Evolutionary conservation across 2,797 vertebrate species (phyloP), one percentile per base, ranked within the genome.

Genomic region (Chelidonichthys spinosus): DNA sequence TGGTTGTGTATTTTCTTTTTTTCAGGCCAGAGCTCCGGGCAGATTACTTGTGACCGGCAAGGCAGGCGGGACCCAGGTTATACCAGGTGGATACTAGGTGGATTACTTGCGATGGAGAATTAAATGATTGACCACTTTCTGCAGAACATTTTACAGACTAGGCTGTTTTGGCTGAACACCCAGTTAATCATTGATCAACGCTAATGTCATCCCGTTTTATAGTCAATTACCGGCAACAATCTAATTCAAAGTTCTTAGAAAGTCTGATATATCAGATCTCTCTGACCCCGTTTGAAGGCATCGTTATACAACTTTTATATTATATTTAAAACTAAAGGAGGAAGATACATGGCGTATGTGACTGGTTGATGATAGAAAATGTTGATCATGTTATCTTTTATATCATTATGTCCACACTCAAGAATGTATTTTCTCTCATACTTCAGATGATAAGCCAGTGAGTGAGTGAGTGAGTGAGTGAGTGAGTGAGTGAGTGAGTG

Each of bases 11-110:
- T 69, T 68, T 73, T 35, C 43, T 56, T 74, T 52, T 56, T 64
- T 79, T 58, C 50, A 85, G 81, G 74, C 68, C 79, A 69, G 37
- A 63, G 74, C 88, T 86, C 59, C 33, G 66, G 73, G 88, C 81
- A 83, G 89, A 90, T 90, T 89, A 89, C 89, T 88, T 87, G 78
- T 77, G 52, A 85, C 74, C 68, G 80, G 79, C 63, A 61, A 83
- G 44, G 65, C 77, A 72, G 63, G 63, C 78, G 37, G 75, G 49
- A 81, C 65, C 74, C 67, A 78, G 61, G 36, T 68, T 69, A 36
- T 47, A 65, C 35, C 25, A 25, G 25, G 25, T 25, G 25, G 25
- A 25, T 25, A 25, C 25, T 25, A 10, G 55, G 36, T 13, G 1
- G 49, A 52, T 49, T 37, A 50, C 37, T 37, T 37, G 44, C 33